Evolutionary conservation across 2,888 invertebrate species (phyloP).

Genomic region (Harpalus rufipes): DNA sequence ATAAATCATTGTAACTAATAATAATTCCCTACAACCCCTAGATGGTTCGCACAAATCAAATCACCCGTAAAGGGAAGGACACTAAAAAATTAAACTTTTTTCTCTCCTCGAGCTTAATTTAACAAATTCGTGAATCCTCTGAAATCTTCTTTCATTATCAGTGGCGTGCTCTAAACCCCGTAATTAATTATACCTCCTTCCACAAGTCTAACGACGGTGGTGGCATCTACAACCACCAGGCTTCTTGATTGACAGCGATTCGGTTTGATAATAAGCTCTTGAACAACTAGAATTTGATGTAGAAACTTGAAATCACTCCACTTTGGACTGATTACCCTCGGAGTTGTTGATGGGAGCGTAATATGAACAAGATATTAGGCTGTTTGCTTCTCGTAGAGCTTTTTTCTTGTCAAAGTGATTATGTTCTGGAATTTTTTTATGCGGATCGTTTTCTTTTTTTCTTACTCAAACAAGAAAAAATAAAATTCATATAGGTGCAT

Average conservation of each 20-base stretch:
- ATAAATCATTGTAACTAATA: slow-evolving; percentile 62
- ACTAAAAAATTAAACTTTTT: slow-evolving; percentile 26
- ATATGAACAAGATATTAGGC: slow-evolving; percentile 29
- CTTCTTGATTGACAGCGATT: slow-evolving; percentile 51
- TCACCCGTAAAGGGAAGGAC: slow-evolving; percentile 54
- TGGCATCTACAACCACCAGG: slow-evolving; percentile 21
- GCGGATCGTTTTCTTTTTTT: no score
- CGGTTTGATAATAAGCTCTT: slow-evolving; percentile 47
- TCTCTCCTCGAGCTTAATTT: slow-evolving; percentile 7
- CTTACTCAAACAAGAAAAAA: no score
- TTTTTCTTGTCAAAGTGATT: slow-evolving; percentile 17
- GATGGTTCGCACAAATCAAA: slow-evolving; percentile 40
- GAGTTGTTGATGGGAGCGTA: slow-evolving; percentile 20
- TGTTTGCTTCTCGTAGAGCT: not conserved
- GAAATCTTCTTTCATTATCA: slow-evolving; percentile 45
- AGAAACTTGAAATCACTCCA: slow-evolving; percentile 49
- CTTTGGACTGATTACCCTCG: slow-evolving; percentile 18
- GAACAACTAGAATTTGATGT: slow-evolving; percentile 46
- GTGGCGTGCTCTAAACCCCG: slow-evolving; percentile 23
- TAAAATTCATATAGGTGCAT: no score
- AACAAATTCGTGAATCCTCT: slow-evolving; percentile 31
- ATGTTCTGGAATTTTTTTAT: not conserved
- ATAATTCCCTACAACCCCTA: slow-evolving; percentile 49
- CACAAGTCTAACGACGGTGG: not conserved
- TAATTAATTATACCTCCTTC: slow-evolving; percentile 20